phyloP scores from a whole-genome alignment of 2,113 vertebrate species.

The Lagopus leucura region DNA sequence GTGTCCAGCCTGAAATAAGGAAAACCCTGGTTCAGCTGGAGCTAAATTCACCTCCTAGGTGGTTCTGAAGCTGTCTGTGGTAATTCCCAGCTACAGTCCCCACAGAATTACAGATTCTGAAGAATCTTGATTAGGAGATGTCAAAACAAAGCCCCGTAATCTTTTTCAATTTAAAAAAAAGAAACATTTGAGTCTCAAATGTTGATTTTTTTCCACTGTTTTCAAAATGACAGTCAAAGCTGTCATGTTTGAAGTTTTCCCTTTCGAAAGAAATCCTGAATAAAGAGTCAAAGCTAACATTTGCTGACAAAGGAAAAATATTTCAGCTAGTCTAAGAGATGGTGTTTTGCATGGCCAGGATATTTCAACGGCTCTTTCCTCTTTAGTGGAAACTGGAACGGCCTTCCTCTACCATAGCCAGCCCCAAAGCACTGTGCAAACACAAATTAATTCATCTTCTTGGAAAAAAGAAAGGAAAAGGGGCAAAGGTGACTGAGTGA shows the following conservation, averaged over 20 bases:
- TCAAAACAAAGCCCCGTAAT: background rate
- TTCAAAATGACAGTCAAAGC: slow-evolving; percentile 54
- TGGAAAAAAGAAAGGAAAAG: background rate
- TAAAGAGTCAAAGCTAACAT: slow-evolving; percentile 49
- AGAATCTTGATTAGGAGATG: slow-evolving; percentile 11
- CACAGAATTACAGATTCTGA: background rate
- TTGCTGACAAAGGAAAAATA: slow-evolving; percentile 49
- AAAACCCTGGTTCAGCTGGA: background rate
- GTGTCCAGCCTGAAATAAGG: background rate
- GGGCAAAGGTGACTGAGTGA: background rate
- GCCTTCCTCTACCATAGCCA: background rate
- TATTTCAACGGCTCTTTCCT: slow-evolving; percentile 19
- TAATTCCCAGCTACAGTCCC: background rate
- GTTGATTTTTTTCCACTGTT: slow-evolving; percentile 21
- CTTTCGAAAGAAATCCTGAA: slow-evolving; percentile 31
- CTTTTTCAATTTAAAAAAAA: background rate
- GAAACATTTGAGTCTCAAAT: background rate
- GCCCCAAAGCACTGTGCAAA: background rate
- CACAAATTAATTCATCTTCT: background rate
- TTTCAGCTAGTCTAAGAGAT: background rate
- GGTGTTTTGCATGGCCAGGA: background rate
- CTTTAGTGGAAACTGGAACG: background rate
- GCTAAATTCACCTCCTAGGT: background rate
- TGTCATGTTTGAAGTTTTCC: background rate
- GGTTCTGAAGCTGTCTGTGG: background rate